A percentile compares a stretch with the other conserved stretches of the same genome.
These are phyloP conservation scores for Teleiodes luculella DNA, from an alignment of 2,888 invertebrate genomes.

Conservation along the genomic window DNA sequence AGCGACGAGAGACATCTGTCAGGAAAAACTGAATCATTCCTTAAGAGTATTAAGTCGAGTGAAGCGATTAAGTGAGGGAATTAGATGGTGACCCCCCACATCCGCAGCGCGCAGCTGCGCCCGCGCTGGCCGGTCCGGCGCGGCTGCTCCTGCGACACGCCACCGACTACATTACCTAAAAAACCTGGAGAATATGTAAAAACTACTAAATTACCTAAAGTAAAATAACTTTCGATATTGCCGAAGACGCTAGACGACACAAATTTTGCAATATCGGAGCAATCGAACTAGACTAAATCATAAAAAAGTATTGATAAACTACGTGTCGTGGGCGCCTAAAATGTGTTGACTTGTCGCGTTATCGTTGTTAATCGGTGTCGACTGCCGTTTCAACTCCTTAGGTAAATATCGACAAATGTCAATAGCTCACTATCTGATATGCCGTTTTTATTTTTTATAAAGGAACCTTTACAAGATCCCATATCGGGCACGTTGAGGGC, in stretches of 20 bases:
- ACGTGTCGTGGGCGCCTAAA: slow-evolving; percentile 59
- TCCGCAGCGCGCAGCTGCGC: slow-evolving; percentile 61
- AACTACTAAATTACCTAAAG: no score
- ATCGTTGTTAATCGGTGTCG: slow-evolving; percentile 70
- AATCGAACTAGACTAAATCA: slow-evolving; percentile 32
- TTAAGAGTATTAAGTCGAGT: slow-evolving; percentile 43
- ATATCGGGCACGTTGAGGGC: slow-evolving; percentile 50
- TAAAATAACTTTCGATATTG: not conserved
- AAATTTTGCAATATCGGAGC: slow-evolving; percentile 56
- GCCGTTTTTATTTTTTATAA: slow-evolving; percentile 59
- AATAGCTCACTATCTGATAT: slow-evolving; percentile 71
- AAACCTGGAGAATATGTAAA: no score
- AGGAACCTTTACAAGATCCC: slow-evolving; percentile 54
- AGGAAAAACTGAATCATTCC: slow-evolving; percentile 72
- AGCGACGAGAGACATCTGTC: slow-evolving; percentile 69
- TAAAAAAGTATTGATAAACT: slow-evolving; percentile 59
- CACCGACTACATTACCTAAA: no score
- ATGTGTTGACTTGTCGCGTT: slow-evolving; percentile 62
- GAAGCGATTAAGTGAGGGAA: slow-evolving; percentile 61
- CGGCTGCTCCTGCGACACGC: no score
- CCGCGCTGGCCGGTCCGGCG: not conserved
- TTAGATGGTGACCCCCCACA: slow-evolving; percentile 72
- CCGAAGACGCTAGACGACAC: slow-evolving; percentile 4
- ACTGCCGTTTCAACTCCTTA: slow-evolving; percentile 76
- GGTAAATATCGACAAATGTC: slow-evolving; percentile 70